Percentiles rank a stretch among this genome's conserved stretches.
Conservation (phyloP, 2,888 invertebrate species). For the Ferrisia virgata region DNA sequence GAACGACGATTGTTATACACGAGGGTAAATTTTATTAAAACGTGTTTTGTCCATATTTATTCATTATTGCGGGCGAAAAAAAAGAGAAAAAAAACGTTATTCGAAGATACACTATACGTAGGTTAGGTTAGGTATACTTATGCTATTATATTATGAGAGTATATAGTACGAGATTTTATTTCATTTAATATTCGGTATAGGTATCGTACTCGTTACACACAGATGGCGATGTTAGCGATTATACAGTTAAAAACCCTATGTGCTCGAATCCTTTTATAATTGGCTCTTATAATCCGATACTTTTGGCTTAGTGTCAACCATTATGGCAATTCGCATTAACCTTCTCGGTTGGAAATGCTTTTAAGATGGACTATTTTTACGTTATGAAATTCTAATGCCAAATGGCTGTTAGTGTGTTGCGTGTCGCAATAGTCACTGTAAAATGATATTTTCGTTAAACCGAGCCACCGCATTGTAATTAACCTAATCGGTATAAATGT, state of each 20-base stretch:
- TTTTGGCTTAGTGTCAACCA: conserved; percentile 35
- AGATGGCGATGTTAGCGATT: conserved; percentile 20
- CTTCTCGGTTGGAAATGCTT: background rate
- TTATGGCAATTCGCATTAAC: conserved; percentile 23
- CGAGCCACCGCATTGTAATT: background rate
- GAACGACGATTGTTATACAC: background rate
- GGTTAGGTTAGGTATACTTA: too few species aligned
- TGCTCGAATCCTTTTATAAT: conserved; percentile 34
- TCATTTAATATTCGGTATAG: conserved; percentile 12
- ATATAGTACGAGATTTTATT: background rate
- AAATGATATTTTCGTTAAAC: background rate
- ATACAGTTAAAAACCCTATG: background rate
- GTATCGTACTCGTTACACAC: conserved; percentile 6
- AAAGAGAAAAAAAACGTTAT: too few species aligned
- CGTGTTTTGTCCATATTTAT: background rate
- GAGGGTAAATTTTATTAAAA: background rate
- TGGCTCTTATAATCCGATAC: conserved; percentile 38
- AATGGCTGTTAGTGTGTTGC: background rate
- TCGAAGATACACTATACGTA: background rate
- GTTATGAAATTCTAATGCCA: background rate
- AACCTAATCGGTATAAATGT: background rate
- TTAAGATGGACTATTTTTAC: conserved; percentile 18
- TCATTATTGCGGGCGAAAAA: background rate
- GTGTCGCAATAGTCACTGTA: background rate
- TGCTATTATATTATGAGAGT: too few species aligned